Conservation (phyloP, 2,797 vertebrate genomes). For the Graptemys geographica region DNA sequence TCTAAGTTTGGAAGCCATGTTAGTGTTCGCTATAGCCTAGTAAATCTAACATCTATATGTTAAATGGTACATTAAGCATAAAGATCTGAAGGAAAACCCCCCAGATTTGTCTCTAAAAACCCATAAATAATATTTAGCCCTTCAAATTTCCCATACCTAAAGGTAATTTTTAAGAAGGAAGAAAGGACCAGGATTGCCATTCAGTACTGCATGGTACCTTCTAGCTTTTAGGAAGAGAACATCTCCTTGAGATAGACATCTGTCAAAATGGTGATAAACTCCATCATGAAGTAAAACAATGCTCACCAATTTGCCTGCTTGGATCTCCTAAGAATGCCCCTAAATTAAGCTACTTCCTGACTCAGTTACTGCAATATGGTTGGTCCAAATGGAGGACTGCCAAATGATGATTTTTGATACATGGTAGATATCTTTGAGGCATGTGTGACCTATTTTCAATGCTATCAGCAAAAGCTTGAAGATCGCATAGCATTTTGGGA, state of each 20-base stretch:
- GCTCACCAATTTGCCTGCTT: not conserved
- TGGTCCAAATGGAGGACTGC: not conserved
- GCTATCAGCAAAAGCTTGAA: no score
- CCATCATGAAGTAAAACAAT: not conserved
- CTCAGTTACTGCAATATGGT: not conserved
- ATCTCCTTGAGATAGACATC: not conserved
- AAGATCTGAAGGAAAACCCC: not conserved
- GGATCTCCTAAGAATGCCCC: not conserved
- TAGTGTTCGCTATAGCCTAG: slow-evolving; percentile 5
- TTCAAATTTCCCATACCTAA: not conserved
- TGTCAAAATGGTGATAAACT: not conserved
- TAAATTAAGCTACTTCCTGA: slow-evolving; percentile 1
- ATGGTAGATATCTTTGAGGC: no score
- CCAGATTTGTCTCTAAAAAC: not conserved
- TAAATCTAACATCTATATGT: not conserved
- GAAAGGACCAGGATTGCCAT: not conserved
- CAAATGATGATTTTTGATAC: not conserved
- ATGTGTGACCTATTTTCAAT: no score
- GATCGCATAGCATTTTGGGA: not conserved
- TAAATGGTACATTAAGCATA: not conserved
- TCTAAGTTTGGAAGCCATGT: not conserved
- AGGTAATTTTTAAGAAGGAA: not conserved
- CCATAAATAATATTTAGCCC: not conserved
- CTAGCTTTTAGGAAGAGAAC: not conserved
- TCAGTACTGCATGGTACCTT: not conserved